Percentiles rank a stretch among this genome's conserved stretches.
Evolutionary conservation across 2,888 invertebrate species (phyloP).

Genomic region (Lordiphosa fenestrarum): DNA sequence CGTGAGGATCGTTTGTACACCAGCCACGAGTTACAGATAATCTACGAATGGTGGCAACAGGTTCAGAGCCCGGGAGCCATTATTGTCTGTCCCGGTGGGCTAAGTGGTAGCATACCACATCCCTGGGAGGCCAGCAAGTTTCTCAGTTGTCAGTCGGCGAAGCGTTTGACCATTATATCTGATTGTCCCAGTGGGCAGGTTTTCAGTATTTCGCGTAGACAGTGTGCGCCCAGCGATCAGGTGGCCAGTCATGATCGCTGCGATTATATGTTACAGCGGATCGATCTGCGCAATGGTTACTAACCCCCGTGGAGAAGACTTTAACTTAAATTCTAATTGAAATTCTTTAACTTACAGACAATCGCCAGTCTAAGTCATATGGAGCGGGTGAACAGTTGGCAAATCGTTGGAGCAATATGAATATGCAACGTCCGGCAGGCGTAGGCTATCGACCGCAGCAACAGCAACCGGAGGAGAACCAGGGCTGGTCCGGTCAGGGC

Average conservation of each 20-base stretch:
- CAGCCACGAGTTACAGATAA: slow-evolving; percentile 31
- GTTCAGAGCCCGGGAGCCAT: slow-evolving; percentile 7
- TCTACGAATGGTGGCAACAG: slow-evolving; percentile 52
- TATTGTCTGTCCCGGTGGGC: slow-evolving; percentile 44
- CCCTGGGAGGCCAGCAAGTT: slow-evolving; percentile 83
- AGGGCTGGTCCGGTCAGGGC: slow-evolving; percentile 58
- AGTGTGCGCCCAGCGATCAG: slow-evolving; percentile 82
- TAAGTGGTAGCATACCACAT: slow-evolving; percentile 67
- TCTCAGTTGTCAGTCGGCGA: slow-evolving; percentile 84
- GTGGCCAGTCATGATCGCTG: slow-evolving; percentile 74
- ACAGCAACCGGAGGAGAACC: slow-evolving; percentile 6
- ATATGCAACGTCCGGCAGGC: slow-evolving; percentile 73
- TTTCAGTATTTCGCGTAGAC: slow-evolving; percentile 79
- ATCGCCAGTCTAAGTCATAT: slow-evolving; percentile 45
- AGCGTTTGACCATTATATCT: slow-evolving; percentile 81
- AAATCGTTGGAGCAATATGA: slow-evolving; percentile 77
- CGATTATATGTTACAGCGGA: slow-evolving; percentile 27
- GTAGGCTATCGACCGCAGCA: slow-evolving; percentile 31
- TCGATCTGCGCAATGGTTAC: slow-evolving; percentile 54
- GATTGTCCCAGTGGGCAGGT: slow-evolving; percentile 82
- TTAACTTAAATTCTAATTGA: not conserved
- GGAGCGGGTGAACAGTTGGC: slow-evolving; percentile 9
- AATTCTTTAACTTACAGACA: slow-evolving; percentile 38
- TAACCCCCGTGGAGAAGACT: slow-evolving; percentile 26
- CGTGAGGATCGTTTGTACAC: slow-evolving; percentile 49